These are phyloP conservation scores for Pangasius krempfi DNA, from an alignment of 2,797 vertebrate genomes.

Conservation along the genomic window DNA sequence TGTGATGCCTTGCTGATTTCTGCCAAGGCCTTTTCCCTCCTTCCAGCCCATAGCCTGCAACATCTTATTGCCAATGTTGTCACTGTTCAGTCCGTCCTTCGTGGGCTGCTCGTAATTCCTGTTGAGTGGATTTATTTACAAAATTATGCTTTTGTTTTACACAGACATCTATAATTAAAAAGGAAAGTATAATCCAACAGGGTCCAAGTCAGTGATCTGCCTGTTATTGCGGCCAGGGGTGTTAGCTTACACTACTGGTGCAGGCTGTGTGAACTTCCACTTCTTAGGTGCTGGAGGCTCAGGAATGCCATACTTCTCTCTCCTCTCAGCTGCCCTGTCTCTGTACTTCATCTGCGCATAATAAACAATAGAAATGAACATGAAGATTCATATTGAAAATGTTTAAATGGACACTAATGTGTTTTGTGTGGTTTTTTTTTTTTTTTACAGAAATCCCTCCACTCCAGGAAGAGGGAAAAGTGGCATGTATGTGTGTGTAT, in stretches of 20 bases:
- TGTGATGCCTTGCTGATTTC: conserved; percentile 97
- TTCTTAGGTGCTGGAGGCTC: conserved; percentile 95
- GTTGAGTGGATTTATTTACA: background rate
- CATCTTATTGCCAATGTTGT: conserved; percentile 99
- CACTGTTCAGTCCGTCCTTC: conserved; percentile 95
- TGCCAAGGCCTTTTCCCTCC: conserved; percentile 94
- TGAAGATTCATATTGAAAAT: background rate
- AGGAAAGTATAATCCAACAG: background rate
- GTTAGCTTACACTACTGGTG: conserved; percentile 84
- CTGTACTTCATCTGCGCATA: conserved; percentile 89
- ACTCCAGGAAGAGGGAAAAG: background rate
- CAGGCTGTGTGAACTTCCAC: conserved; percentile 89
- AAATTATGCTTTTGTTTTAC: background rate
- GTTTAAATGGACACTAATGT: background rate
- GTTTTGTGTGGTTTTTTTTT: too few relatives aligned
- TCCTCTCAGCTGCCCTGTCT: conserved; percentile 93
- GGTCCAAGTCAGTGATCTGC: background rate
- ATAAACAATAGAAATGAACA: background rate
- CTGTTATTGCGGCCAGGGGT: background rate
- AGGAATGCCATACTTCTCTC: conserved; percentile 96
- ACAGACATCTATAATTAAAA: background rate
- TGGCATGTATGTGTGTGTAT: background rate
- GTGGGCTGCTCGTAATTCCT: conserved; percentile 98
- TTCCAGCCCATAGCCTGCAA: conserved; percentile 99
- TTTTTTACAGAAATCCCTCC: background rate